Conservation (phyloP, 35 echinoderm and acorn worm genomes). For the Heliocidaris tuberculata region DNA sequence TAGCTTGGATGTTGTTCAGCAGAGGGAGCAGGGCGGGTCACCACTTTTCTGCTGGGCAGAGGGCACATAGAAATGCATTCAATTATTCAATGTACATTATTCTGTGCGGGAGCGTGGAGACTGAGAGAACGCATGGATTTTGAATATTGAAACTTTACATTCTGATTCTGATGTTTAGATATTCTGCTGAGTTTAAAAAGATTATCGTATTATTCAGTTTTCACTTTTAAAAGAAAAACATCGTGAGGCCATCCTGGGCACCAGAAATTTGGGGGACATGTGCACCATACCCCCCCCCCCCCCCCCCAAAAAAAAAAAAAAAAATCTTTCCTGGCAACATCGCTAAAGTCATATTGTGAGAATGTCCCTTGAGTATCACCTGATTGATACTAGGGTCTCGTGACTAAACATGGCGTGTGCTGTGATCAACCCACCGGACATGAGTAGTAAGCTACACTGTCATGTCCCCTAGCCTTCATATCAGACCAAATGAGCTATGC, state of each 20-base stretch:
- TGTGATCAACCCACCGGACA: neutral
- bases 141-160: too few relatives aligned
- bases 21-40: too few relatives aligned
- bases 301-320: too few relatives aligned
- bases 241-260: too few relatives aligned
- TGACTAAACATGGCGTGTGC: constrained; percentile 9
- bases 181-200: neutral
- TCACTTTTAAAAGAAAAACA: neutral
- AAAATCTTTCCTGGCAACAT: too few relatives aligned
- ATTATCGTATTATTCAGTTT: neutral
- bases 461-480: neutral
- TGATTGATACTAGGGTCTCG: neutral
- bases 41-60: too few relatives aligned
- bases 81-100: too few relatives aligned
- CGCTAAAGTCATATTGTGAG: neutral
- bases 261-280: neutral
- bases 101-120: too few relatives aligned
- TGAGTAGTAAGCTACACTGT: neutral
- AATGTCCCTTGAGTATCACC: neutral
- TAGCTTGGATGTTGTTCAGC: too few relatives aligned
- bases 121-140: too few relatives aligned
- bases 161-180: neutral
- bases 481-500: neutral
- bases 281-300: neutral
- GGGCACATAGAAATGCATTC: too few relatives aligned